Evolutionary conservation across 2,888 invertebrate genomes (phyloP).

Genomic region (Aporophyla lueneburgensis): DNA sequence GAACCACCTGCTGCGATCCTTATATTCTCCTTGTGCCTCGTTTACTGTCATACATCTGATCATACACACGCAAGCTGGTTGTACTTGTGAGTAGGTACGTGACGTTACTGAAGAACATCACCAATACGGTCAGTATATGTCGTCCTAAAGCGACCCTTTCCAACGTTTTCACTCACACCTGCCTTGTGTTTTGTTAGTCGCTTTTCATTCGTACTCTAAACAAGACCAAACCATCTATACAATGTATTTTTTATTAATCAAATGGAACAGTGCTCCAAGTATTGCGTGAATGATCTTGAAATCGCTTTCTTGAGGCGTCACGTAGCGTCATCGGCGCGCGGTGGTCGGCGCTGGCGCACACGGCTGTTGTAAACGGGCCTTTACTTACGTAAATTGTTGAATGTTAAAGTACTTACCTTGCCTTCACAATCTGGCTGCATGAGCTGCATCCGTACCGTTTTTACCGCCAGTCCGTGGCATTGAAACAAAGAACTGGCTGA

Average conservation of each 20-base stretch:
- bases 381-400: slow-evolving; percentile 84
- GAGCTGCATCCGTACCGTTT: slow-evolving; percentile 37
- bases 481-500: slow-evolving; percentile 47
- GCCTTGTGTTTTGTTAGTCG: too few relatives aligned
- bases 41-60: too few relatives aligned
- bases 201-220: too few relatives aligned
- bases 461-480: slow-evolving; percentile 46
- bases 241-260: slow-evolving; percentile 71
- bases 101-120: too few relatives aligned
- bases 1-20: too few relatives aligned
- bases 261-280: slow-evolving; percentile 77
- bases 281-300: slow-evolving; percentile 86
- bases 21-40: too few relatives aligned
- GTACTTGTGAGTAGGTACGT: too few relatives aligned
- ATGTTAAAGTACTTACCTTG: slow-evolving; percentile 72
- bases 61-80: too few relatives aligned
- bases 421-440: slow-evolving; percentile 52
- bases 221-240: too few relatives aligned
- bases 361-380: slow-evolving; percentile 80
- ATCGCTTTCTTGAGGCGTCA: slow-evolving; percentile 86
- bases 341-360: slow-evolving; percentile 58
- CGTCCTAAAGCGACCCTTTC: too few relatives aligned
- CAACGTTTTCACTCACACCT: too few relatives aligned
- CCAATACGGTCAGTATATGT: too few relatives aligned
- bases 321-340: slow-evolving; percentile 63